Base-by-base conservation (phyloP, 2,797 vertebrate genomes). In the Brachymystax lenok region DNA sequence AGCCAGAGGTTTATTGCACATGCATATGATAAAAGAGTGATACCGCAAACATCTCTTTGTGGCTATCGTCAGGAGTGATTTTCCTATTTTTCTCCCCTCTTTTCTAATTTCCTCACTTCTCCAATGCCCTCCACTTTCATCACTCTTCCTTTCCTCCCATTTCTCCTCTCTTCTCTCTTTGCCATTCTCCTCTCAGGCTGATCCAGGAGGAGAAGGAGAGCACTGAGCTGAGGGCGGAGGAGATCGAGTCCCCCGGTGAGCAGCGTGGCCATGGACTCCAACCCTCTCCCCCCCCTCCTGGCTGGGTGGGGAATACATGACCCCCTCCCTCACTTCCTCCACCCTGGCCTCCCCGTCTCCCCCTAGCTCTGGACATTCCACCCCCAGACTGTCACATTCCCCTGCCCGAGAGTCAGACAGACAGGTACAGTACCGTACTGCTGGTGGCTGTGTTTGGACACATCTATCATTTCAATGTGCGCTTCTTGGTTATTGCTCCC, bases 151-250 rank as follows among this genome's bases (percentile, higher is more conserved):
- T 7, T 10, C 40, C 40, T 12, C 40, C 40, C 40, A 10, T 51
- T 63, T 71, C 73, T 10, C 24, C 75, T 50, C 3, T 30, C 64
- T 63, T 13, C 75, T 50, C 3, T 30, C 64, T 63, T 13, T 6
- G 72, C 50, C 10, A 46, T 10, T 46, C 24, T 46, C 19, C 64
- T 75, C 51, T 27, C 85, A 97, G 96, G 91, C 83, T 97, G 69
- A 97, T 97, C 80, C 96, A 98, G 86, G 96, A 98, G 87, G 96
- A 98, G 83, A 98, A 98, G 84, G 96, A 98, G 86, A 97, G 95
- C 76, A 97, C 96, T 0, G 96, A 98, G 84, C 87, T 97, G 84
- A 92, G 96, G 78, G 96, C 96, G 0, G 96, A 97, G 76, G 96
- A 98, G 90, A 96, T 98, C 2, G 96, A 97, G 88, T 97, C 96